Percentiles rank a stretch among this genome's conserved stretches.
phyloP scores from a whole-genome alignment of 2,113 vertebrate genomes.

The Pygathrix nemaeus region DNA sequence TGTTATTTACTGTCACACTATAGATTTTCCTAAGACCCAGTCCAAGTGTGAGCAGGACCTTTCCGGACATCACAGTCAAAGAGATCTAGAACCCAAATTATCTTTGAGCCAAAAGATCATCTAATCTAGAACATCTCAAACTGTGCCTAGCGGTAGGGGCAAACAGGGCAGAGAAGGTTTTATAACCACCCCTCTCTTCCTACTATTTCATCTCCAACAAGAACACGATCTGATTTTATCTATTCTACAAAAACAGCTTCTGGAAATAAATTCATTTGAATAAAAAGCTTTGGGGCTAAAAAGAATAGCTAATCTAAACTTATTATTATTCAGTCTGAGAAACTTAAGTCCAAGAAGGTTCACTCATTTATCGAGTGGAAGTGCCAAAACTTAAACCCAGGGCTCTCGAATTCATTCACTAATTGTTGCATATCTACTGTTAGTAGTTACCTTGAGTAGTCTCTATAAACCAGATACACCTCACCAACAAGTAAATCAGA shows the following conservation, averaged over 20 bases:
- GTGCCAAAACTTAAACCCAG: background rate
- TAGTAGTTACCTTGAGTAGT: background rate
- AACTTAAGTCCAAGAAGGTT: background rate
- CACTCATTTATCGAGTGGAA: background rate
- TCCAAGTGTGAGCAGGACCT: background rate
- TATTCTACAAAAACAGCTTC: background rate
- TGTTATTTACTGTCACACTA: background rate
- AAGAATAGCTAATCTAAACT: background rate
- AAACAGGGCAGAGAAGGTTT: background rate
- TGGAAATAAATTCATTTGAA: conserved; percentile 28
- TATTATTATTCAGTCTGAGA: conserved; percentile 1
- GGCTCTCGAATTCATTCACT: background rate
- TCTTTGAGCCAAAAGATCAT: conserved; percentile 4
- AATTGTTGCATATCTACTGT: background rate
- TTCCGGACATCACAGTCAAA: background rate
- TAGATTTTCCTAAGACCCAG: background rate
- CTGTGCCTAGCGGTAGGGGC: background rate
- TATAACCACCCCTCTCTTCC: background rate
- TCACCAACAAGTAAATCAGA: background rate
- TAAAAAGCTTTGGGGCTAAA: background rate
- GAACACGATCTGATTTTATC: background rate
- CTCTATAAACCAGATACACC: background rate
- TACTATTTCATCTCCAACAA: background rate
- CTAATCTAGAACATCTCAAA: background rate
- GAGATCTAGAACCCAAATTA: conserved; percentile 13